Conservation (phyloP, 2,797 vertebrate genomes). For the Sebastolobus alascanus region DNA sequence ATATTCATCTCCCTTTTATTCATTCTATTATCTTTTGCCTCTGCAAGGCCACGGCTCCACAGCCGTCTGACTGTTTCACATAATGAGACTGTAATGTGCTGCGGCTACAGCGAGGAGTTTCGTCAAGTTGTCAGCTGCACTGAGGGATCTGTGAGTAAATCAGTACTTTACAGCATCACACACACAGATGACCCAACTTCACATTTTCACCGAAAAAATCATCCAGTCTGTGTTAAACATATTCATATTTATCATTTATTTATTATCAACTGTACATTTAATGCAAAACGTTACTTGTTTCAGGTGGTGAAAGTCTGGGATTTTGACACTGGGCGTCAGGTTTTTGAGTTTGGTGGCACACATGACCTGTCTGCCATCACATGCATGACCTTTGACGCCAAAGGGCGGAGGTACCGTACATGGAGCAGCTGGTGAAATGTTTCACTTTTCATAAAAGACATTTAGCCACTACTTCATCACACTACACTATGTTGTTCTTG, state of each 20-base stretch:
- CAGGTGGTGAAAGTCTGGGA: slow-evolving; percentile 87
- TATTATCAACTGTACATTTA: not conserved
- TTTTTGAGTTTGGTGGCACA: slow-evolving; percentile 84
- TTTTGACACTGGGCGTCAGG: slow-evolving; percentile 82
- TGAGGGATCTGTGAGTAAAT: slow-evolving; percentile 86
- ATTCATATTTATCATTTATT: not conserved
- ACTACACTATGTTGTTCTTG: not conserved
- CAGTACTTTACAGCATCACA: not conserved
- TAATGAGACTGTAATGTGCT: slow-evolving; percentile 85
- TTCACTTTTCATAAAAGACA: not conserved
- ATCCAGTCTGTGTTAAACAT: not conserved
- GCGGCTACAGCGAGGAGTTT: slow-evolving; percentile 85
- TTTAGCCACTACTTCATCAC: not conserved
- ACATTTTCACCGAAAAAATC: not conserved
- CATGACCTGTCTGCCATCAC: slow-evolving; percentile 76
- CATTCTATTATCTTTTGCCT: slow-evolving; percentile 21
- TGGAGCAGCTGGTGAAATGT: not conserved
- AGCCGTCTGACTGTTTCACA: slow-evolving; percentile 80
- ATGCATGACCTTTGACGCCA: slow-evolving; percentile 85
- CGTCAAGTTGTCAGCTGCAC: slow-evolving; percentile 88
- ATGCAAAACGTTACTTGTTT: slow-evolving; percentile 2
- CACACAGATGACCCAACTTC: slow-evolving; percentile 3
- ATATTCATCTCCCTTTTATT: slow-evolving; percentile 27
- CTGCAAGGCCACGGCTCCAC: slow-evolving; percentile 69
- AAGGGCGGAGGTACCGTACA: slow-evolving; percentile 81